Base-by-base conservation (phyloP, 2,888 invertebrate genomes). In the Cerastis leucographa region DNA sequence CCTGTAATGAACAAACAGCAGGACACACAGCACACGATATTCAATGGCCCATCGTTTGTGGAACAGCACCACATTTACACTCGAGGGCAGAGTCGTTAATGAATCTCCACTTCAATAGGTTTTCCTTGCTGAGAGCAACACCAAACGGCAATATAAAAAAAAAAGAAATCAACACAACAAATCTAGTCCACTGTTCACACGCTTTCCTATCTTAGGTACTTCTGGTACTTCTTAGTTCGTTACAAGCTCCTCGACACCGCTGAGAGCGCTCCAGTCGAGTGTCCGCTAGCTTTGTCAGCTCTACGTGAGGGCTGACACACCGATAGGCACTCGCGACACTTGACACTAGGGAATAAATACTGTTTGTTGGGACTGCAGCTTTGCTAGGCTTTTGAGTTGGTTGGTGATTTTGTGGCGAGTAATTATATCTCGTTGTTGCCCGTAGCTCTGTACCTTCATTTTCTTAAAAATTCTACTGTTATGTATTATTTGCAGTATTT, bases 271-370 rank as follows among this genome's bases (percentile, higher is more conserved):
- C 74, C 59, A 74, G 77, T 71, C 42, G 49, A 88, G 88, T 84
- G 86, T 84, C 82, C 73, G 85, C 85, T 71, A 64, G 87, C 89
- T 89, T 89, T 88, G 89, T 89, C 89, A 89, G 89, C 90, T 88
- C 73, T 88, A 88, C 81, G 80, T 80, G 85, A 85, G 84, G 51
- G 56, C 46, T 74, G 81, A 71, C 78, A 79, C 78, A 84, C 78
- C 79, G 82, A 87, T 86, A 84, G 77, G 80, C 87, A 67, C 72
- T 29, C 78, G 46, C 54, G 49, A 81, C 75, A 68, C 84, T 85
- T 73, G 74, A 83, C 84, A 83, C 78, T 75, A 49, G 19, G 71
- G 67, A 75, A 82, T 85, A 88, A 86, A 89, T 83, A 86, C 51
- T 77, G 67, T 70, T 59, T 72, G 74, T 76, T 70, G 69, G 59